Conservation (phyloP, 2,888 invertebrate species). For the Pantelozetes paolii region DNA sequence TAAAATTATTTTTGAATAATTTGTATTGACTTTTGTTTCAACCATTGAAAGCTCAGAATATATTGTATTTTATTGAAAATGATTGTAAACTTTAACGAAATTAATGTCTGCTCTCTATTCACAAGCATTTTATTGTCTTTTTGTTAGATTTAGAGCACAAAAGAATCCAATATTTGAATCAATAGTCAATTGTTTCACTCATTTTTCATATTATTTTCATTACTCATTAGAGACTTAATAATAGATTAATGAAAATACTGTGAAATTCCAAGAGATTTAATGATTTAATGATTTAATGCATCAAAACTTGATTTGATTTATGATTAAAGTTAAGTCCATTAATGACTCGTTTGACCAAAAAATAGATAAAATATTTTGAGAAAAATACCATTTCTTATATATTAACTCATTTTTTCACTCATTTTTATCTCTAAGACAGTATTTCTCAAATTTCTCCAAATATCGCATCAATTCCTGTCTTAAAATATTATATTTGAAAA, state of each 20-base stretch:
- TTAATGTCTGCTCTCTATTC: no score
- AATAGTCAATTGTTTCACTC: neutral
- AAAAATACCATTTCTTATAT: neutral
- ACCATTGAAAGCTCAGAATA: no score
- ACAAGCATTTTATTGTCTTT: no score
- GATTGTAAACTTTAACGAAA: no score
- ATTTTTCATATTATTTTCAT: conserved; percentile 1
- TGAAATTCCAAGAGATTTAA: neutral
- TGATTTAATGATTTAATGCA: neutral
- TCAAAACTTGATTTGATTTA: conserved; percentile 5
- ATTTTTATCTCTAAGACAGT: no score
- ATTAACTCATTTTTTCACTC: neutral
- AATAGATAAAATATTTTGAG: neutral
- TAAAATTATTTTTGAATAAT: no score
- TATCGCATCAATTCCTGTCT: no score
- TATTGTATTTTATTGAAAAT: no score
- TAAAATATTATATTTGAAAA: no score
- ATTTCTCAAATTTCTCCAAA: no score
- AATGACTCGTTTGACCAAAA: neutral
- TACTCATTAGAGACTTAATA: neutral
- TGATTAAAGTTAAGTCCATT: neutral
- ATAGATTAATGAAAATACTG: conserved; percentile 9
- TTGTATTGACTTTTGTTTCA: no score
- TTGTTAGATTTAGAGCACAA: neutral
- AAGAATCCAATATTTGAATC: neutral